Base-by-base conservation (phyloP, 2,888 invertebrate species). In the Trissolcus brochymenae region DNA sequence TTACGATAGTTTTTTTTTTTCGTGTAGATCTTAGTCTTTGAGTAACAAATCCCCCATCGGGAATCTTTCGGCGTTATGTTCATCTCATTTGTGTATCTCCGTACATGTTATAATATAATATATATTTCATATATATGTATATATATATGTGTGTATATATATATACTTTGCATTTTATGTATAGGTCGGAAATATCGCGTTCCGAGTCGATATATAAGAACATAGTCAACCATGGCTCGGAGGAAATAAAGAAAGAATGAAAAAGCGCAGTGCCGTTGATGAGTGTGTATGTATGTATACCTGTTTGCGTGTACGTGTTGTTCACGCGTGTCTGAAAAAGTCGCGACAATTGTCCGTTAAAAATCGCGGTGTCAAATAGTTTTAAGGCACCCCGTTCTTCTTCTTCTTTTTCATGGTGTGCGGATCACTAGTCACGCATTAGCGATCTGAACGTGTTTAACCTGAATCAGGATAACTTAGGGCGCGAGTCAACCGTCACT, bases 401-500 rank as follows among this genome's bases (percentile, higher is more conserved):
- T 68, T 65, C 65, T 62, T 62, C 65, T 46, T 59, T 49, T 43
- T 57, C 46, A 13, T 51, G 11, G 16, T 13, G 16, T 29, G 35
- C n/a, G 13, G 59, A 40, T 53, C 43, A 16, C 16, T 14, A 51
- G 11, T 16, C 43, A 25, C 49, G 14, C 49, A 3, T 13, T 21
- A 51, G 43, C 17, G 41, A 66, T 40, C 14, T 6, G 13, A 35
- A 35, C 35, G 35, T 35, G 35, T 6, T 7, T 35, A 43, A 54
- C 59, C 59, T 50, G 56, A 56, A 56, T 70, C 57, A 65, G 16
- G 60, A 60, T 50, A 65, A 49, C 29, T 55, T 59, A 68, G 73
- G 73, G 66, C 73, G 66, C 73, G 55, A 50, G 61, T 60, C 59
- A 59, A 72, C 72, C 65, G 71, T 72, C 87, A 90, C 90, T 79